Conservation (phyloP, 2,888 invertebrate genomes). For the Piscicola geometra region DNA sequence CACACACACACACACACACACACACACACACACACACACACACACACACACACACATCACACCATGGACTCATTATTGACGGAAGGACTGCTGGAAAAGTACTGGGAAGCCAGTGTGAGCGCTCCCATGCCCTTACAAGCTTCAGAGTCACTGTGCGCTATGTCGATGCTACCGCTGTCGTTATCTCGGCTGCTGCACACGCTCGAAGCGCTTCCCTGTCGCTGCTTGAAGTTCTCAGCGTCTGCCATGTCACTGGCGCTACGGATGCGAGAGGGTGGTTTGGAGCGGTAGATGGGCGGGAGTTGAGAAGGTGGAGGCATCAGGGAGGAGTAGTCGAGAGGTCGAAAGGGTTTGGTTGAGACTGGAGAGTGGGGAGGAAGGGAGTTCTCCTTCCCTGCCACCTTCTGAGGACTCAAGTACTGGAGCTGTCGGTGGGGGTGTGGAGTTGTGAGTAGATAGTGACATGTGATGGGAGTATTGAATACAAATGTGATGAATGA, state of each 20-base stretch:
- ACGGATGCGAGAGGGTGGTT: conserved; percentile 1
- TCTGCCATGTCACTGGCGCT: background rate
- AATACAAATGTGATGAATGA: no score
- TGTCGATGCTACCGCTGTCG: conserved; percentile 12
- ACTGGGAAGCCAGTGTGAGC: background rate
- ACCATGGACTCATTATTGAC: conserved; percentile 11
- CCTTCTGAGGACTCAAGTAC: no score
- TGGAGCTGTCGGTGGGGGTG: no score
- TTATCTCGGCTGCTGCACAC: background rate
- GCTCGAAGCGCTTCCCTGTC: background rate
- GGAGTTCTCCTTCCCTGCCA: no score
- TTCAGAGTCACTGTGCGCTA: conserved; percentile 36
- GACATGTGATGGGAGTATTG: no score
- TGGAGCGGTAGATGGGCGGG: conserved; percentile 16
- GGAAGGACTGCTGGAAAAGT: conserved; percentile 31
- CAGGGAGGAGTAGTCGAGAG: conserved; percentile 8
- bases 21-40: no score
- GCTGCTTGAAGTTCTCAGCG: background rate
- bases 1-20: no score
- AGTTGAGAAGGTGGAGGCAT: conserved; percentile 35
- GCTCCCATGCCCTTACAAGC: background rate
- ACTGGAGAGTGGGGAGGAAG: background rate
- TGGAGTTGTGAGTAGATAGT: no score
- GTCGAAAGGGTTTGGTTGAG: conserved; percentile 1
- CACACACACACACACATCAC: background rate